Evolutionary conservation across 2,113 vertebrate species (phyloP).

Genomic region (Callionymus lyra): DNA sequence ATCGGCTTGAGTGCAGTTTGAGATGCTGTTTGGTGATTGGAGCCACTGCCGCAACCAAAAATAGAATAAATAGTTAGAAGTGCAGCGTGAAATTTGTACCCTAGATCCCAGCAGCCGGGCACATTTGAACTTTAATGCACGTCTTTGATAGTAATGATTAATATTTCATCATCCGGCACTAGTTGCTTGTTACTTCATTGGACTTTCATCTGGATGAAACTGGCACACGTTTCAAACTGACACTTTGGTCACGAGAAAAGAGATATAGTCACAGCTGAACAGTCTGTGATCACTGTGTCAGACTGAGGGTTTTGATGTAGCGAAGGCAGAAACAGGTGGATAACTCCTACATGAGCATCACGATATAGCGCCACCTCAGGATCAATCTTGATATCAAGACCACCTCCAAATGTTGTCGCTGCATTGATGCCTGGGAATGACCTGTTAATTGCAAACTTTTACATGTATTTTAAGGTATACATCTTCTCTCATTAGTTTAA

Average conservation of each 20-base stretch:
- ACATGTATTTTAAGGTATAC: too few species aligned
- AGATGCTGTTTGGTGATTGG: conserved; percentile 44
- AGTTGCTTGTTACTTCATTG: background rate
- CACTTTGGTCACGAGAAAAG: background rate
- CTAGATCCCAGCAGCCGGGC: background rate
- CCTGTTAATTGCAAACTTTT: too few species aligned
- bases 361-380: too few species aligned
- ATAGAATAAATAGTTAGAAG: conserved; percentile 8
- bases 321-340: too few species aligned
- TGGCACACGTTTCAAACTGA: background rate
- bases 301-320: too few species aligned
- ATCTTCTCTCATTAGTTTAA: too few species aligned
- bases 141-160: conserved; percentile 4
- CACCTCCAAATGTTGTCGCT: too few species aligned
- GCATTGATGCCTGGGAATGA: too few species aligned
- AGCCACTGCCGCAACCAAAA: conserved; percentile 21
- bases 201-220: background rate
- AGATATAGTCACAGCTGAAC: background rate
- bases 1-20: conserved; percentile 33
- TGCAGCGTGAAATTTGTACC: conserved; percentile 5
- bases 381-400: too few species aligned
- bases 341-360: too few species aligned
- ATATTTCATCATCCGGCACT: conserved; percentile 3
- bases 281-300: too few species aligned
- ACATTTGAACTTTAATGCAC: background rate